Conservation (phyloP, 2,888 invertebrate genomes). For the Tolmerus cingulatus region DNA sequence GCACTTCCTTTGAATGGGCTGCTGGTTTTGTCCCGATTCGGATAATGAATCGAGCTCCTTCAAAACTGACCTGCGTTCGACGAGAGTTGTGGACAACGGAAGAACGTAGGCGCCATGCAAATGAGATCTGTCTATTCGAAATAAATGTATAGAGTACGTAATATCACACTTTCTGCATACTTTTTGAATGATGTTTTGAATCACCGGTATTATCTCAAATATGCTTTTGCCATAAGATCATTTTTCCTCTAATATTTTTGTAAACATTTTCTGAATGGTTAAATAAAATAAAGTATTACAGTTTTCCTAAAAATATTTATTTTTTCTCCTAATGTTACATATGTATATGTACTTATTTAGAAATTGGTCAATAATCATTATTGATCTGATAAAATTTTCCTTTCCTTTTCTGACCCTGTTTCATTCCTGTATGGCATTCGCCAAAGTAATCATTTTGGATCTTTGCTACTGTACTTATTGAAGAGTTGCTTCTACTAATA, state of each 20-base stretch:
- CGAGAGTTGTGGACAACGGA: neutral
- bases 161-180: neutral
- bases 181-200: neutral
- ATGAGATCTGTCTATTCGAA: neutral
- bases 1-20: conserved; percentile 4
- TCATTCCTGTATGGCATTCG: no score
- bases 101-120: neutral
- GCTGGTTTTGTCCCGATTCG: neutral
- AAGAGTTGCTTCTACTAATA: no score
- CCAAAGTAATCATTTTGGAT: no score
- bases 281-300: no score
- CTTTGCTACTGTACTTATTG: no score
- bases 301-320: no score
- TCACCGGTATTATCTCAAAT: neutral
- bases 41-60: neutral
- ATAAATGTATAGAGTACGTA: neutral
- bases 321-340: no score
- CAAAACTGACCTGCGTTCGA: neutral
- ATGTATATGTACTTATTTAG: no score
- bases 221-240: neutral
- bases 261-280: neutral
- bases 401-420: no score
- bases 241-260: neutral
- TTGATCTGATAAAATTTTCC: no score
- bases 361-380: no score